phyloP scores from a whole-genome alignment of 2,888 invertebrate genomes.

The Ennomos fuscantarius region DNA sequence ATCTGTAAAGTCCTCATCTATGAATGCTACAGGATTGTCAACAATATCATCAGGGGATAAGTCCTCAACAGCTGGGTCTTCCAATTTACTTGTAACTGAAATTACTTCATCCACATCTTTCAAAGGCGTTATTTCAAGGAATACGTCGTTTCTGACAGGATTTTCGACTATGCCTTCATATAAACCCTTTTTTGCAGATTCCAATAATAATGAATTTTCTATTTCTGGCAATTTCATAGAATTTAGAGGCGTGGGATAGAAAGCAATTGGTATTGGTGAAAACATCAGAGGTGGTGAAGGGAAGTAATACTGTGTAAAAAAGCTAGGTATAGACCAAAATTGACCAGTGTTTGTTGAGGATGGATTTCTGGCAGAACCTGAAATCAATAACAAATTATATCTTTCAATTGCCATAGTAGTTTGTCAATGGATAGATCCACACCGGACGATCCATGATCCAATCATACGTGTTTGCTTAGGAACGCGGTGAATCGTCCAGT shows the following conservation, averaged over 20 bases:
- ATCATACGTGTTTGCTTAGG: too few relatives aligned
- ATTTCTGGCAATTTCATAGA: constrained; percentile 1
- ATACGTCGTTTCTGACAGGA: constrained; percentile 1
- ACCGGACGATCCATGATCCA: too few relatives aligned
- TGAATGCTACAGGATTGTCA: background rate
- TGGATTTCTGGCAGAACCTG: constrained; percentile 10
- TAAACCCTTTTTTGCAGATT: background rate
- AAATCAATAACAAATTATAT: background rate
- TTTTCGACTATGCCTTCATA: background rate
- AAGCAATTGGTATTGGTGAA: constrained; percentile 1
- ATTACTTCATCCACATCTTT: background rate
- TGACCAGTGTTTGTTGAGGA: background rate
- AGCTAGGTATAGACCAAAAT: background rate
- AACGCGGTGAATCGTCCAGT: too few relatives aligned
- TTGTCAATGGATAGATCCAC: too few relatives aligned
- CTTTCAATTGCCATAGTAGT: too few relatives aligned
- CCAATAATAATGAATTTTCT: background rate
- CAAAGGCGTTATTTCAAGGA: constrained; percentile 4
- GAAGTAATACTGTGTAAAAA: background rate
- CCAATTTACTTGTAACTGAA: background rate
- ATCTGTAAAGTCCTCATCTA: constrained; percentile 10
- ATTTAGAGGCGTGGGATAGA: constrained; percentile 6
- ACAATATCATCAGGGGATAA: background rate
- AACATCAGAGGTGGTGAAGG: background rate
- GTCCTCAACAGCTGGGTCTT: background rate